Base-by-base conservation (phyloP, 1,140 invertebrate species). In the Fragariocoptes setiger region DNA sequence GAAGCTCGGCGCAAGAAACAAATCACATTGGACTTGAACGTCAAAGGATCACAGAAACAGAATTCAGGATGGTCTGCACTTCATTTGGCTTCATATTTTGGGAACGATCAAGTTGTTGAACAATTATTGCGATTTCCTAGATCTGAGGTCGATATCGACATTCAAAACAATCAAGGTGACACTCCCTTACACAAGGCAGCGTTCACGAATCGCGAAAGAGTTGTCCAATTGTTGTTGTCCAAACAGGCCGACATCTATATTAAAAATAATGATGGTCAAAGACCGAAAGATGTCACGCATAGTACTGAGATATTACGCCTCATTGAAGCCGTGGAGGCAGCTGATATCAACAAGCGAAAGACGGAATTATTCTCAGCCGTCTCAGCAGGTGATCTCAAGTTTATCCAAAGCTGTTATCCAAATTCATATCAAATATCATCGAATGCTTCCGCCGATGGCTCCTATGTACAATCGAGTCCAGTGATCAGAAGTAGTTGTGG, bases 231-330 rank as follows among this genome's bases (percentile, higher is more conserved):
- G 3, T 49, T 65, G 40, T 42, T 64, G 16, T 44, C 56, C 37
- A 50, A 58, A 47, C 51, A 54, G 43, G 62, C 62, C 25, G 53
- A 61, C 48, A 55, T 63, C 12, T 52, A 47, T 35, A 55, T 65
- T 22, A 61, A 66, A 49, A 71, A 71, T 48, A 62, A 64, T 13
- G 66, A 70, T 47, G 69, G 69, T 5, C 58, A 63, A 35, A 63
- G 58, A 2, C 57, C 70, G 0, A 56, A 57, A 39, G 61, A 68
- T 46, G 55, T 70, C 25, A 60, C 65, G 25, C 60, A 64, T 42
- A 60, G 60, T 25, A 51, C 55, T 19, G 63, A 68, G 37, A 64
- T 71, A 3, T 57, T 56, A 20, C 54, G 63, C 36, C 52, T 72
- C 36, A 47, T 73, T 19, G 31, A 40, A 52, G 69, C 68, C 5